Evolutionary conservation across 2,888 invertebrate genomes (phyloP).

Genomic region (Listrodromus nycthemerus): DNA sequence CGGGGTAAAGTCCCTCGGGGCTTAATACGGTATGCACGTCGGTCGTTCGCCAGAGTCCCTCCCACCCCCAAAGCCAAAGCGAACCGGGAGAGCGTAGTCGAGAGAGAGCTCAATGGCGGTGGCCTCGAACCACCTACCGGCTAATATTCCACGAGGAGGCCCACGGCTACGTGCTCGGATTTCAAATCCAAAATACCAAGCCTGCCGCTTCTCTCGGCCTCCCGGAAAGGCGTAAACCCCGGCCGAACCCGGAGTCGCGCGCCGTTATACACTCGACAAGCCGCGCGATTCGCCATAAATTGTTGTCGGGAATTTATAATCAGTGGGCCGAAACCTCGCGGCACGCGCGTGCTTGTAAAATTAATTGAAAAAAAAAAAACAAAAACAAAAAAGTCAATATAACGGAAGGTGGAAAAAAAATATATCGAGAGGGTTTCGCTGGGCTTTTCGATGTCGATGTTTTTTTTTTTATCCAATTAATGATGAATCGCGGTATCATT

Average conservation of each 20-base stretch:
- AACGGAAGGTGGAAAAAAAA: neutral
- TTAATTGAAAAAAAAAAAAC: neutral
- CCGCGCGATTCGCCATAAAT: slow-evolving; percentile 41
- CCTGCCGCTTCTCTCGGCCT: slow-evolving; percentile 26
- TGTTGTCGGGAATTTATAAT: slow-evolving; percentile 46
- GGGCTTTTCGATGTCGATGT: slow-evolving; percentile 6
- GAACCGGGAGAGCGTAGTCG: slow-evolving; percentile 32
- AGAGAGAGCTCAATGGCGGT: slow-evolving; percentile 68
- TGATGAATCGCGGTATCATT: neutral
- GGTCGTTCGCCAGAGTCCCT: slow-evolving; percentile 68
- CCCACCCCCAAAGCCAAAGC: slow-evolving; percentile 1
- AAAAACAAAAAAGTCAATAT: neutral
- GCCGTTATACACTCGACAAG: slow-evolving; percentile 24
- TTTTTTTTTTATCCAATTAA: neutral
- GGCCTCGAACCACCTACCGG: slow-evolving; percentile 79
- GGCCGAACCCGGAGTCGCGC: slow-evolving; percentile 42
- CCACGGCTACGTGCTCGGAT: slow-evolving; percentile 80
- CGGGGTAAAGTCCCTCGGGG: slow-evolving; percentile 78
- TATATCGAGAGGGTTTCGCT: neutral
- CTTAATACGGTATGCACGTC: slow-evolving; percentile 83
- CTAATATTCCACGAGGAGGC: slow-evolving; percentile 82
- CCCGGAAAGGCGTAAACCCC: slow-evolving; percentile 51
- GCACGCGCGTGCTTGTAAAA: slow-evolving; percentile 19
- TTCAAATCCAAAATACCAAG: slow-evolving; percentile 65
- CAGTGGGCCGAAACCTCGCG: slow-evolving; percentile 31